These are phyloP conservation scores for Alaudala cheleensis DNA, from an alignment of 2,113 vertebrate genomes.

Conservation along the genomic window DNA sequence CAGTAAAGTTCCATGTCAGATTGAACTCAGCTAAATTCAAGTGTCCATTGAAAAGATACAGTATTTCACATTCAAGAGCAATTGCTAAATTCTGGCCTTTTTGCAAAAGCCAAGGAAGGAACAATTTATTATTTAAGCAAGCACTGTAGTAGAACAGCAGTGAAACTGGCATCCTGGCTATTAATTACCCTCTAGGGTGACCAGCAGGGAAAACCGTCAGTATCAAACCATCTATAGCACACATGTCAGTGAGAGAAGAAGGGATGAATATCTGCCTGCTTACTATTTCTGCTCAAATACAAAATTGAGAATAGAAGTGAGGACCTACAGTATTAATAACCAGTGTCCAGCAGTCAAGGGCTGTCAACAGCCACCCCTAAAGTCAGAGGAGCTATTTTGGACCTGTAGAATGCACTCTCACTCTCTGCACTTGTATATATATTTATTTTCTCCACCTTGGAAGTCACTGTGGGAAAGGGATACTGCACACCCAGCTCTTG, in stretches of 20 bases:
- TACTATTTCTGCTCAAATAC: neutral
- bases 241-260: neutral
- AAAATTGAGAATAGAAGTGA: neutral
- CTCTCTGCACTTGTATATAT: neutral
- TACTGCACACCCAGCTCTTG: neutral
- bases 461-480: neutral
- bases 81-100: neutral
- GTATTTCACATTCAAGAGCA: neutral
- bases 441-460: fast-evolving
- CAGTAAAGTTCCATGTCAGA: fast-evolving
- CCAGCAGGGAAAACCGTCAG: neutral
- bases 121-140: neutral
- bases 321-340: neutral
- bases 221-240: neutral
- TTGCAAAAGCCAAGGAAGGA: neutral
- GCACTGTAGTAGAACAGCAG: neutral
- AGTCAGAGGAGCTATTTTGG: neutral
- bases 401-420: fast-evolving
- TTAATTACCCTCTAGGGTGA: neutral
- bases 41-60: neutral
- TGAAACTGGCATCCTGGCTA: neutral
- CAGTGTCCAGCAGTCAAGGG: neutral
- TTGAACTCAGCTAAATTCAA: neutral
- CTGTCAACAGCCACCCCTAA: neutral
- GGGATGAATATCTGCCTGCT: no score